Percentiles rank a stretch among this genome's conserved stretches.
Conservation (phyloP, 2,113 vertebrate species). For the Rhadina sibilatrix region DNA sequence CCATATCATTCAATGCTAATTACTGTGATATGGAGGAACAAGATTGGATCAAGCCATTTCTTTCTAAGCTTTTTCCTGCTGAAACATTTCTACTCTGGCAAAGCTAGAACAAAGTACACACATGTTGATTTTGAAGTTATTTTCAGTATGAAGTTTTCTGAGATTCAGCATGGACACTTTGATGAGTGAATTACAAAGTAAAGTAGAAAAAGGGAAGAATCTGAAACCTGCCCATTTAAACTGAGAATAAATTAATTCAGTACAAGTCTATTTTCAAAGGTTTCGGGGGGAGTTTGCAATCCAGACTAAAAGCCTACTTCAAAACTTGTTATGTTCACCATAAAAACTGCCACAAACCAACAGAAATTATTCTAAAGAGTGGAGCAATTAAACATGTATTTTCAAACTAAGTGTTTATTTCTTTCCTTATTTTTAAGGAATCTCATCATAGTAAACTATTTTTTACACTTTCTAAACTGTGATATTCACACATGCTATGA, state of each 20-base stretch:
- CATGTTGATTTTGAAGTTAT: not conserved
- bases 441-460: not conserved
- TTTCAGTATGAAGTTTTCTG: not conserved
- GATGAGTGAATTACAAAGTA: not conserved
- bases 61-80: not conserved
- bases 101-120: not conserved
- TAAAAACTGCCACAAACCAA: not conserved
- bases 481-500: not conserved
- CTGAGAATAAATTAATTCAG: not conserved
- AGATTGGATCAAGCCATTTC: not conserved
- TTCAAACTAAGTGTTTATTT: not conserved
- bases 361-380: not conserved
- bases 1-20: not conserved
- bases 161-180: not conserved
- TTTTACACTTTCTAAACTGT: not conserved
- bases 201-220: not conserved
- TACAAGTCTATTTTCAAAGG: not conserved
- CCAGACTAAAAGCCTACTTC: not conserved
- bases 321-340: not conserved
- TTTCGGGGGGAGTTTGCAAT: not conserved
- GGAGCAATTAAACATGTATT: accelerated
- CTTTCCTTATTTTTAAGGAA: not conserved
- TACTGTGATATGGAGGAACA: not conserved
- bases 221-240: not conserved
- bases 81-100: not conserved